Evolutionary conservation across 1,140 invertebrate species (phyloP), one percentile per base, ranked within the genome.

Genomic region (Leptinotarsa texana): DNA sequence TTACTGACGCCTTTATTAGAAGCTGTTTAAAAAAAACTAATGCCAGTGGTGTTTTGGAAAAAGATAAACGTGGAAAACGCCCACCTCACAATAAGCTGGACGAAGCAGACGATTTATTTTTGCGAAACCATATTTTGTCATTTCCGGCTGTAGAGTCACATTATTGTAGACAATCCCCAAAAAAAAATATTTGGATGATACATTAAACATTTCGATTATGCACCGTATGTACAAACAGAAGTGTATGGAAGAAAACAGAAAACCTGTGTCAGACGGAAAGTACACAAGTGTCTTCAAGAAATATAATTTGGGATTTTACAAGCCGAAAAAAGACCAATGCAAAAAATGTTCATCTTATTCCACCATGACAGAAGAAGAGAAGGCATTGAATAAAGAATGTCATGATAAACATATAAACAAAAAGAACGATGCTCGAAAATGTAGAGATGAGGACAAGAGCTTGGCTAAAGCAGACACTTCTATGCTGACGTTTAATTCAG

Each of bases 381-480:
- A 75, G 70, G 33, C 68, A 67, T 27, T 24, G 51, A 24, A 69
- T 49, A 67, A 77, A 74, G 33, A 62, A 72, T 49, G 18, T 27
- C 75, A 74, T 71, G 61, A 78, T 22, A 63, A 72, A 24, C 80
- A 82, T 71, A 74, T 77, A 5, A 13, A 70, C 13, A 75, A 65
- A 80, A 81, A 78, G 65, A 75, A 65, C 42, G 24, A 62, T 22
- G 74, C 78, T 65, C 18, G 81, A 70, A 62, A 75, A 69, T 42
- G 75, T 42, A 77, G 80, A 71, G 74, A 81, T 49, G 48, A 75
- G 15, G 81, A 83, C 75, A 82, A 81, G 82, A 63, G 74, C 65
- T 24, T 33, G 27, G 78, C 78, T 67, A 80, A 75, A 77, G 78
- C 80, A 57, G 47, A 77, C 61, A 69, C 42, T n/a, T 11, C 49